Percentiles rank a stretch among this genome's conserved stretches.
Evolutionary conservation across 1,140 invertebrate genomes (phyloP).

Genomic region (Meloidogyne exigua): DNA sequence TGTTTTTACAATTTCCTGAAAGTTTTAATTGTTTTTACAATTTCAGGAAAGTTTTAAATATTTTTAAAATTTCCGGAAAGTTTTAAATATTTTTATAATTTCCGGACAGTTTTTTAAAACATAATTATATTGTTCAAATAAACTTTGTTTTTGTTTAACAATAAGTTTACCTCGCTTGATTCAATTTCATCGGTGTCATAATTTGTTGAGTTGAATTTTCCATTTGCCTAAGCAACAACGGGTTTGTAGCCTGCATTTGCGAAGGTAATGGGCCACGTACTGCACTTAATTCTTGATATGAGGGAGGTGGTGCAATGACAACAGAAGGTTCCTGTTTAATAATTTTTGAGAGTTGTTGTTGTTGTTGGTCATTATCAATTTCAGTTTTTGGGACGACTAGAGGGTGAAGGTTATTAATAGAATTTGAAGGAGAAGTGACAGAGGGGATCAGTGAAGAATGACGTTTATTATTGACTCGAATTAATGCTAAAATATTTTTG

Average conservation of each 20-base stretch:
- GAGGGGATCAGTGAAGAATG: background rate
- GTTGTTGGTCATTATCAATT: conserved; percentile 22
- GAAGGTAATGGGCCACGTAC: conserved; percentile 40
- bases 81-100: background rate
- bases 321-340: conserved; percentile 41
- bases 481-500: conserved; percentile 7
- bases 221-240: conserved; percentile 48
- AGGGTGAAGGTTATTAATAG: background rate
- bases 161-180: background rate
- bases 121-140: background rate
- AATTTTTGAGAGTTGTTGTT: conserved; percentile 12
- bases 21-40: background rate
- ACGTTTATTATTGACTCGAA: conserved; percentile 25
- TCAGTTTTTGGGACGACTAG: conserved; percentile 31
- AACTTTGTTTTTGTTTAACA: background rate
- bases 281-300: conserved; percentile 55
- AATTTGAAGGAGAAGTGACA: conserved; percentile 8
- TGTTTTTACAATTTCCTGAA: background rate
- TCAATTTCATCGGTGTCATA: background rate
- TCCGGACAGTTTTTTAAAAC: background rate
- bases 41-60: background rate
- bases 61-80: background rate
- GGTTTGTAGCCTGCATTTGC: conserved; percentile 48
- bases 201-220: conserved; percentile 13
- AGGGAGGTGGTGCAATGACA: conserved; percentile 47